Evolutionary conservation across 2,888 invertebrate species (phyloP).

Genomic region (Tineola bisselliella): DNA sequence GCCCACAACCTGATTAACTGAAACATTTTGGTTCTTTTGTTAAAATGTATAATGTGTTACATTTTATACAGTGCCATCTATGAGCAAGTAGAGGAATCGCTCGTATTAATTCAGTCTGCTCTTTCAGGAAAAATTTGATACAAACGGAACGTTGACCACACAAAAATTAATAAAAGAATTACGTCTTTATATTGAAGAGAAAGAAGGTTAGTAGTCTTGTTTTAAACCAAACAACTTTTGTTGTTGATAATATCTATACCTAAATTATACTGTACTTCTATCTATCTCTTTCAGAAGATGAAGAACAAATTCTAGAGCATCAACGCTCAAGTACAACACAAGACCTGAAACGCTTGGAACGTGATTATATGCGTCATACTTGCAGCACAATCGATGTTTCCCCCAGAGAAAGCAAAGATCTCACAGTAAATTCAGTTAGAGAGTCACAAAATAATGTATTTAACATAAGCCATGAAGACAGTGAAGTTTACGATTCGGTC

Average conservation of each 20-base stretch:
- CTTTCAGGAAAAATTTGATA: background rate
- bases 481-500: background rate
- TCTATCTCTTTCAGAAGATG: background rate
- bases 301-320: background rate
- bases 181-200: background rate
- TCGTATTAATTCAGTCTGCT: background rate
- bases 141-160: background rate
- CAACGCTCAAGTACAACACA: background rate
- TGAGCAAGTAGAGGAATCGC: no score
- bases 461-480: background rate
- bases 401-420: background rate
- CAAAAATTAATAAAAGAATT: background rate
- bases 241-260: no score
- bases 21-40: no score
- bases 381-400: background rate
- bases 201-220: background rate
- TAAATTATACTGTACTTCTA: no score
- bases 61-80: no score
- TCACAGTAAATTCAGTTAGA: background rate
- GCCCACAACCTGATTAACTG: no score
- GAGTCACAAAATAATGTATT: background rate
- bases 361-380: background rate
- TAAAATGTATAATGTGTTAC: no score
- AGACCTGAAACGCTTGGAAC: background rate
- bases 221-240: no score